Percentiles rank a stretch among this genome's conserved stretches.
Evolutionary conservation across 2,888 invertebrate species (phyloP).

Genomic region (Podotricha telesiphe): DNA sequence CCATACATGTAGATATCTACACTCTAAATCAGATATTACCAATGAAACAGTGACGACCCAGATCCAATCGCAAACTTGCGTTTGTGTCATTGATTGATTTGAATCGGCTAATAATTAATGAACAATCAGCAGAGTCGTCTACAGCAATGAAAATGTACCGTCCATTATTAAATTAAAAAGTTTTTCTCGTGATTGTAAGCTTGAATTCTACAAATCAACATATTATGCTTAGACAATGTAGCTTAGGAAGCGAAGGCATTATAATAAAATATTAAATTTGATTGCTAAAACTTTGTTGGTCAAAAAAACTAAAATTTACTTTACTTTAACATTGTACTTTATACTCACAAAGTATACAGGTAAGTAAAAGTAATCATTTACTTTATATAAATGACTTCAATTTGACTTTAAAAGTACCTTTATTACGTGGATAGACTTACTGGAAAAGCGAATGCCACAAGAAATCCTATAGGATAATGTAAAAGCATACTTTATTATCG

Average conservation of each 20-base stretch:
- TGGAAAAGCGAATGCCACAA: slow-evolving; percentile 29
- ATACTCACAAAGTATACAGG: neutral
- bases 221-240: neutral
- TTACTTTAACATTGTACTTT: neutral
- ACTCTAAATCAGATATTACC: slow-evolving; percentile 14
- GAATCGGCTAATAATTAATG: slow-evolving; percentile 28
- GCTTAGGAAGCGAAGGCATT: neutral
- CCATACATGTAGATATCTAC: neutral
- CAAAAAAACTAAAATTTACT: neutral
- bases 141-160: neutral
- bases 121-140: slow-evolving; percentile 24
- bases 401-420: slow-evolving; percentile 16
- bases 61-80: slow-evolving; percentile 18
- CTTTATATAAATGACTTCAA: slow-evolving; percentile 12
- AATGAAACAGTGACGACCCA: slow-evolving; percentile 14
- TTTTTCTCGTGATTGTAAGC: neutral
- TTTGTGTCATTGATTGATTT: slow-evolving; percentile 31
- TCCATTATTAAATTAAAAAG: neutral
- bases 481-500: slow-evolving; percentile 27
- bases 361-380: slow-evolving; percentile 3
- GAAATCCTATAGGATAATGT: slow-evolving; percentile 25
- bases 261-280: neutral
- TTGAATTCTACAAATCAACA: neutral
- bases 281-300: neutral
- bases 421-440: slow-evolving; percentile 19